Evolutionary conservation across 2,797 vertebrate species (phyloP).

Genomic region (Pipistrellus pipistrellus): DNA sequence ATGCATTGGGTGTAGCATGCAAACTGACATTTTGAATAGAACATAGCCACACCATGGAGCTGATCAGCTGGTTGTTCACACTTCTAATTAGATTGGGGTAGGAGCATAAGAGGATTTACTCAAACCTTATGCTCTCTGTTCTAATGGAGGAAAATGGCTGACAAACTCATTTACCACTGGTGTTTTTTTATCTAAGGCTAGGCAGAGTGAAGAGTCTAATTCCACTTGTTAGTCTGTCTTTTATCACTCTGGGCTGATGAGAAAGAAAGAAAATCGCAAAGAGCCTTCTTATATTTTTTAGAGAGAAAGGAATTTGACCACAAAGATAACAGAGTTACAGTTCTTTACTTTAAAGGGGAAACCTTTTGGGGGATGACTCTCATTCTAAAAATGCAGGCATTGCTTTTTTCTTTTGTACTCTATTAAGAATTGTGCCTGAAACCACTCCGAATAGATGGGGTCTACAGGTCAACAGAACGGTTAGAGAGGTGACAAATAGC

Average conservation of each 20-base stretch:
- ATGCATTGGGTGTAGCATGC: not conserved
- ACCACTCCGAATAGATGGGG: slow-evolving; percentile 56
- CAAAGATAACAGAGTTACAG: slow-evolving; percentile 56
- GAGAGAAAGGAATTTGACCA: slow-evolving; percentile 59
- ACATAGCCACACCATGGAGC: not conserved
- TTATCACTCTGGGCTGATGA: slow-evolving; percentile 51
- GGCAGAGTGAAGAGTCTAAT: slow-evolving; percentile 39
- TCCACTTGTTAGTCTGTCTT: slow-evolving; percentile 55
- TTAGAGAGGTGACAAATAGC: slow-evolving; percentile 74
- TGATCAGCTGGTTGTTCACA: slow-evolving; percentile 14
- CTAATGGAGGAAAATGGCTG: not conserved
- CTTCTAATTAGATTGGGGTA: not conserved
- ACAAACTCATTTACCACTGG: slow-evolving; percentile 53
- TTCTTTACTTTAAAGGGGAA: slow-evolving; percentile 65
- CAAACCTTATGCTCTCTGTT: not conserved
- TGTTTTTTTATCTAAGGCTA: slow-evolving; percentile 43
- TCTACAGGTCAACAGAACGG: slow-evolving; percentile 69
- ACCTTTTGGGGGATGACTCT: slow-evolving; percentile 44
- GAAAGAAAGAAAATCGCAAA: slow-evolving; percentile 66
- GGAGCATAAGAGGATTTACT: slow-evolving; percentile 1
- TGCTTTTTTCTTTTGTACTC: slow-evolving; percentile 67
- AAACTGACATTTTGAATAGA: not conserved
- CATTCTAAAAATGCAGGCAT: slow-evolving; percentile 63
- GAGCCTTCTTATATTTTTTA: slow-evolving; percentile 57
- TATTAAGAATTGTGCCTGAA: slow-evolving; percentile 73